phyloP scores from a whole-genome alignment of 2,888 invertebrate species.

The Prosopocoilus inquinatus region DNA sequence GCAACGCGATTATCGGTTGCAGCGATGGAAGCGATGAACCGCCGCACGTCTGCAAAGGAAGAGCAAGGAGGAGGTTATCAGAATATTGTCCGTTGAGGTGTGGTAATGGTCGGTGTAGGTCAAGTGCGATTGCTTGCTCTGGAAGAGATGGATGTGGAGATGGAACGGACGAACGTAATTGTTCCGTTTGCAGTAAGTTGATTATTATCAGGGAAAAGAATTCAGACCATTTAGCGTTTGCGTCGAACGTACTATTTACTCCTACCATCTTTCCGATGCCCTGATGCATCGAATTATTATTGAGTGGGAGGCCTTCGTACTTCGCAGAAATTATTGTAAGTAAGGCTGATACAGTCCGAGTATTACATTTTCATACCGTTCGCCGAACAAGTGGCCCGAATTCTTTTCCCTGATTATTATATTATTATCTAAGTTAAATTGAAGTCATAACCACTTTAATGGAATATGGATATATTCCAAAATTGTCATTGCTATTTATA shows the following conservation, averaged over 20 bases:
- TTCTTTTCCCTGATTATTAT: no score
- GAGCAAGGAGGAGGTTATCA: slow-evolving; percentile 51
- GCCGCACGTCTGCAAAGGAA: slow-evolving; percentile 69
- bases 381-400: no score
- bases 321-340: no score
- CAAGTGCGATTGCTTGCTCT: slow-evolving; percentile 85
- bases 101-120: slow-evolving; percentile 83
- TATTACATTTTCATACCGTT: no score
- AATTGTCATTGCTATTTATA: background rate
- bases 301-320: no score
- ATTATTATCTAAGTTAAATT: background rate
- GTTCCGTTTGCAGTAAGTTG: slow-evolving; percentile 83
- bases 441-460: no score
- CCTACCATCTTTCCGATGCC: no score
- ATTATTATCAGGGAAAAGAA: background rate
- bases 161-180: slow-evolving; percentile 82
- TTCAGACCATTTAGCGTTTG: no score
- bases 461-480: no score
- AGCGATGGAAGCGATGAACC: slow-evolving; percentile 89
- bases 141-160: slow-evolving; percentile 91
- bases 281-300: no score
- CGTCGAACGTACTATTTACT: no score
- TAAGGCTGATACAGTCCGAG: no score
- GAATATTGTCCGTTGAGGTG: slow-evolving; percentile 81
- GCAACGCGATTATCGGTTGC: slow-evolving; percentile 83